Evolutionary conservation across 2,888 invertebrate species (phyloP).

Genomic region (Geotrupes spiniger): DNA sequence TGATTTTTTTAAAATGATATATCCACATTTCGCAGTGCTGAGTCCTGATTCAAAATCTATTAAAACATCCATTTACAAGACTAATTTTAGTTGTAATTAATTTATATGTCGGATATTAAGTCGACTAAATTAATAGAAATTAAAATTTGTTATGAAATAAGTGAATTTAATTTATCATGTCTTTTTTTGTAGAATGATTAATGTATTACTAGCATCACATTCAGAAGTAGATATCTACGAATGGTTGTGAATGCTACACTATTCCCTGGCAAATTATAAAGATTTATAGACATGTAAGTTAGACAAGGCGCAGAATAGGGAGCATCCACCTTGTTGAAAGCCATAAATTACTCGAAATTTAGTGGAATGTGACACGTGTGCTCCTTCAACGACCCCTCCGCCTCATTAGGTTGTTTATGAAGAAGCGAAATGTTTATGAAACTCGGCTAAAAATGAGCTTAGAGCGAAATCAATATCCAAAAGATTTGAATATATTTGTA

Average conservation of each 20-base stretch:
- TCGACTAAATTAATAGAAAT: too few relatives aligned
- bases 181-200: constrained; percentile 18
- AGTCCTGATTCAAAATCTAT: too few relatives aligned
- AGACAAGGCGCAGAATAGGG: constrained; percentile 35
- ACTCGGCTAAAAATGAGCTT: too few relatives aligned
- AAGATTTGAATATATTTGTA: too few relatives aligned
- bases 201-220: constrained; percentile 34
- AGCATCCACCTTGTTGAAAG: constrained; percentile 33
- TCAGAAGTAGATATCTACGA: constrained; percentile 28
- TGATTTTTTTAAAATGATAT: too few relatives aligned
- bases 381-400: constrained; percentile 38
- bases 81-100: too few relatives aligned
- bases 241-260: constrained; percentile 37
- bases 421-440: constrained; percentile 7
- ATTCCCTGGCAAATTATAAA: constrained; percentile 40
- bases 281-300: constrained; percentile 41
- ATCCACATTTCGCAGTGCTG: too few relatives aligned
- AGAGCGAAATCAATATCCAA: too few relatives aligned
- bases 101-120: too few relatives aligned
- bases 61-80: too few relatives aligned
- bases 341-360: constrained; percentile 41
- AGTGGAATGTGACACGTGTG: constrained; percentile 39
- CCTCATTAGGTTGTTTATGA: constrained; percentile 42
- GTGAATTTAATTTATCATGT: too few relatives aligned
- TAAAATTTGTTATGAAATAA: too few relatives aligned